phyloP scores from a whole-genome alignment of 2,888 invertebrate genomes.

The Drosophila nr. medialis region DNA sequence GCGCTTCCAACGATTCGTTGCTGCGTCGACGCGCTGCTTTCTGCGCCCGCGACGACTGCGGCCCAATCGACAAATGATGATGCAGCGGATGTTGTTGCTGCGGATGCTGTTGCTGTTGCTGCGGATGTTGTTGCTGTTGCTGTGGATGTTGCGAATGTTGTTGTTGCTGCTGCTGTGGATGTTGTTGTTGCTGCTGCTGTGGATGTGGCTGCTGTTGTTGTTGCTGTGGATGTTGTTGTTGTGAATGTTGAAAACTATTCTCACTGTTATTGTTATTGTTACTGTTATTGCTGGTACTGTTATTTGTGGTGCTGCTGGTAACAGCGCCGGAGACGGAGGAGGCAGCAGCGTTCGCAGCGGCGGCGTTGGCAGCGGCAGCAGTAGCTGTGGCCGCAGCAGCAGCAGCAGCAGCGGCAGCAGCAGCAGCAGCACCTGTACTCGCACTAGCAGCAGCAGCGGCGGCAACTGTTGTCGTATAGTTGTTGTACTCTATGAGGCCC shows the following conservation, averaged over 20 bases:
- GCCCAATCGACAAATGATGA: constrained; percentile 75
- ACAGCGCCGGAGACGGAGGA: constrained; percentile 28
- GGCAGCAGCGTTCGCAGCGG: constrained; percentile 36
- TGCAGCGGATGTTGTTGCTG: constrained; percentile 77
- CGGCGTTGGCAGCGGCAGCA: constrained; percentile 54
- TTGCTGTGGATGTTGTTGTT: constrained; percentile 29
- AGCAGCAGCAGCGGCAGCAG: constrained; percentile 70
- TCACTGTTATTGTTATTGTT: constrained; percentile 31
- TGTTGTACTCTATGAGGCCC: constrained; percentile 82
- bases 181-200: constrained; percentile 29
- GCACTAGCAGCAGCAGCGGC: constrained; percentile 59
- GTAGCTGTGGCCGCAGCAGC: constrained; percentile 46
- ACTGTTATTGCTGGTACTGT: constrained; percentile 26
- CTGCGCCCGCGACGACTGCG: constrained; percentile 77
- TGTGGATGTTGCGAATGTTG: constrained; percentile 50
- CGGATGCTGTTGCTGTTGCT: constrained; percentile 45
- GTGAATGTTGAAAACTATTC: constrained; percentile 21
- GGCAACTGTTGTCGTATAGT: constrained; percentile 74
- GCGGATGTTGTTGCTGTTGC: constrained; percentile 49
- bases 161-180: constrained; percentile 29
- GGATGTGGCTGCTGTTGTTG: constrained; percentile 22
- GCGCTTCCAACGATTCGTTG: constrained; percentile 84
- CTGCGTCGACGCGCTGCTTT: constrained; percentile 83
- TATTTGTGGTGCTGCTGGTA: constrained; percentile 13
- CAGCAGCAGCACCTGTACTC: constrained; percentile 61